phyloP scores from a whole-genome alignment of 2,888 invertebrate genomes.

The Aradus depressus region DNA sequence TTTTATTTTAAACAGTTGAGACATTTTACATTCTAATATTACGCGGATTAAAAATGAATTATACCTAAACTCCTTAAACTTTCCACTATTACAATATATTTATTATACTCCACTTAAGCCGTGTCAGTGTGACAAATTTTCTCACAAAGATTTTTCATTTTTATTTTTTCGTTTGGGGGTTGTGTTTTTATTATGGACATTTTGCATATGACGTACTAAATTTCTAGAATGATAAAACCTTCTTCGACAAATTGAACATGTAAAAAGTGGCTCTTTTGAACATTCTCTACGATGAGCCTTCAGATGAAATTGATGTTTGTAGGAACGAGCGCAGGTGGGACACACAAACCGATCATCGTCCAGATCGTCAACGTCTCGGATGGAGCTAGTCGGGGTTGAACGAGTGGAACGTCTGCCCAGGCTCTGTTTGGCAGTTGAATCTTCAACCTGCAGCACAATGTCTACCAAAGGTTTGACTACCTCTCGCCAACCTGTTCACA shows the following conservation, averaged over 20 bases:
- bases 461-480: slow-evolving; percentile 11
- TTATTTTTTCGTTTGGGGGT: too few relatives aligned
- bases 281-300: slow-evolving; percentile 22
- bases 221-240: slow-evolving; percentile 22
- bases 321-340: slow-evolving; percentile 18
- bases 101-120: too few relatives aligned
- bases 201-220: slow-evolving; percentile 21
- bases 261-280: slow-evolving; percentile 21
- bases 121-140: too few relatives aligned
- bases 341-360: slow-evolving; percentile 17
- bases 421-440: too few relatives aligned
- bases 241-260: slow-evolving; percentile 16
- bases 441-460: slow-evolving; percentile 6
- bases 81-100: too few relatives aligned
- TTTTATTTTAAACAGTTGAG: too few relatives aligned
- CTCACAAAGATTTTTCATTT: too few relatives aligned
- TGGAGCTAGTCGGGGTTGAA: too few relatives aligned
- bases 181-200: slow-evolving; percentile 21
- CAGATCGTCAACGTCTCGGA: not conserved
- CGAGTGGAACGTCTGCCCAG: too few relatives aligned
- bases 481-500: slow-evolving; percentile 12
- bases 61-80: too few relatives aligned
- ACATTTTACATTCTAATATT: too few relatives aligned
- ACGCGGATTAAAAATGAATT: too few relatives aligned
- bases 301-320: slow-evolving; percentile 22